Evolutionary conservation across 2,113 vertebrate genomes (phyloP).

Genomic region (Cacatua alba): DNA sequence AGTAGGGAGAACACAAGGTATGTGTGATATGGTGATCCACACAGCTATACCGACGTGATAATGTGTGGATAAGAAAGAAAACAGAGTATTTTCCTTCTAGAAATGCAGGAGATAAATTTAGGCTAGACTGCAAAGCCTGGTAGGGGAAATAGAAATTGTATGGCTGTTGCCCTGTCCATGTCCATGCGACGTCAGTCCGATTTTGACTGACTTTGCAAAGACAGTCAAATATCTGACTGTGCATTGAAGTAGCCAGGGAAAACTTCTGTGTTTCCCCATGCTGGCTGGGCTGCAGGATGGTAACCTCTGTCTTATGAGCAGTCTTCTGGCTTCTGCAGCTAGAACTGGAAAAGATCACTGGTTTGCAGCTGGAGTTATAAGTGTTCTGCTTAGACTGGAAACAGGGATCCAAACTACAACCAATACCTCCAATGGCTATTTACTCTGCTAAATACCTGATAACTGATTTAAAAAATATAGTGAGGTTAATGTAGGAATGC

Average conservation of each 20-base stretch:
- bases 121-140: neutral
- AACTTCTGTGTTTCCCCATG: fast-evolving
- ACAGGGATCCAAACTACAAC: neutral
- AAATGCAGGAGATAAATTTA: neutral
- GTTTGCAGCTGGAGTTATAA: neutral
- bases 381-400: neutral
- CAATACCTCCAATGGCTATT: neutral
- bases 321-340: neutral
- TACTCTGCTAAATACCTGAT: neutral
- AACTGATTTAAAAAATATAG: neutral
- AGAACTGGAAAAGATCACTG: neutral
- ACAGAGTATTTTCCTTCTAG: neutral
- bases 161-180: neutral
- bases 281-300: neutral
- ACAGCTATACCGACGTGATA: neutral
- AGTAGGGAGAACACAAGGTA: fast-evolving
- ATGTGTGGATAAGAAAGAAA: neutral
- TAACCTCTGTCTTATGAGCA: neutral
- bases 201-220: neutral
- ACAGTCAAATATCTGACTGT: neutral
- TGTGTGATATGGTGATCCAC: neutral
- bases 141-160: neutral
- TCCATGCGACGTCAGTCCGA: neutral
- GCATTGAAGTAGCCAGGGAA: neutral
- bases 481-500: neutral